Evolutionary conservation across 2,888 invertebrate species (phyloP).

Genomic region (Pterobdella sp.): DNA sequence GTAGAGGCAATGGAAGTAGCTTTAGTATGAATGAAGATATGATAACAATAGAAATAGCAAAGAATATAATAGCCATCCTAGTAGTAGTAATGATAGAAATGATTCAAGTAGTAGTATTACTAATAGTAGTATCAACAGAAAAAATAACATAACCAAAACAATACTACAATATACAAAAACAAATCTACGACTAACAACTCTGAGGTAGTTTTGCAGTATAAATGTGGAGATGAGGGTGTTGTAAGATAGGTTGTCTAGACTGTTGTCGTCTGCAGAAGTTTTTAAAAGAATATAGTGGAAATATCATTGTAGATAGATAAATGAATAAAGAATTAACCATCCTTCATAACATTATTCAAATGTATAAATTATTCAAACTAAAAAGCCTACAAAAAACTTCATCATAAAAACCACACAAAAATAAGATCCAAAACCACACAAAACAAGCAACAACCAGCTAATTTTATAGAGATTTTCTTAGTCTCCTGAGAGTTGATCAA

Average conservation of each 20-base stretch:
- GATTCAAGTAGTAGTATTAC: no score
- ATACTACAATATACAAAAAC: neutral
- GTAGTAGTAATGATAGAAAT: no score
- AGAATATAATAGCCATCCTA: no score
- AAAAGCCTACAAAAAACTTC: neutral
- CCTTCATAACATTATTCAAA: no score
- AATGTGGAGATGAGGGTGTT: constrained; percentile 45
- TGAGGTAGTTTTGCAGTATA: constrained; percentile 45
- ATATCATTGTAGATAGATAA: no score
- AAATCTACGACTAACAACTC: constrained; percentile 43
- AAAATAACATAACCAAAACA: neutral
- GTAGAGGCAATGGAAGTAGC: no score
- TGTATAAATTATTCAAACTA: neutral
- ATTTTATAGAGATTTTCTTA: constrained; percentile 37
- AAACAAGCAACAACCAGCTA: constrained; percentile 39
- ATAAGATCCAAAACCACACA: neutral
- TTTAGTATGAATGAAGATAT: no score
- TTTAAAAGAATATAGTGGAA: constrained; percentile 8
- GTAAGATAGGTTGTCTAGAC: constrained; percentile 44
- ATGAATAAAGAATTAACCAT: no score
- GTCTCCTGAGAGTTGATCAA: constrained; percentile 34
- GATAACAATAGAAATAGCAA: no score
- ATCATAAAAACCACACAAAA: neutral
- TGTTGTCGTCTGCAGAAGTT: constrained; percentile 38
- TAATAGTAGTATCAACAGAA: neutral